phyloP scores from a whole-genome alignment of 2,113 vertebrate genomes.

The Lontra canadensis region DNA sequence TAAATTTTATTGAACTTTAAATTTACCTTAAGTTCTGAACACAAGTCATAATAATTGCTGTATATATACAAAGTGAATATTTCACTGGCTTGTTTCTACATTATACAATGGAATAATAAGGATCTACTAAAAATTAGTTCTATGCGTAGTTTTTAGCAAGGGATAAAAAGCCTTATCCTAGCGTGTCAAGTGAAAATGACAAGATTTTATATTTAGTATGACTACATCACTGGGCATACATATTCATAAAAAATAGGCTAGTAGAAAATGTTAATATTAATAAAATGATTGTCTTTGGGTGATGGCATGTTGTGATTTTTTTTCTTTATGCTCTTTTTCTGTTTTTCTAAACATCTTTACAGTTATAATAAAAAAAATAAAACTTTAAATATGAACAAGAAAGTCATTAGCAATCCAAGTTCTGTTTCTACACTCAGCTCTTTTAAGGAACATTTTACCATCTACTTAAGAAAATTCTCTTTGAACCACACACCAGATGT shows the following conservation, averaged over 20 bases:
- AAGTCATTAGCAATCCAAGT: slow-evolving; percentile 51
- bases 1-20: not conserved
- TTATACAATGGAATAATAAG: not conserved
- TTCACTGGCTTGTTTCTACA: slow-evolving; percentile 14
- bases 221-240: not conserved
- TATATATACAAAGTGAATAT: not conserved
- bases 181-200: not conserved
- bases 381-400: slow-evolving; percentile 27
- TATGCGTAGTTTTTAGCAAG: not conserved
- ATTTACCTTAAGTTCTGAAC: slow-evolving; percentile 23
- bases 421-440: slow-evolving; percentile 46
- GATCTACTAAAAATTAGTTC: not conserved
- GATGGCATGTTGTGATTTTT: not conserved
- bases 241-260: not conserved
- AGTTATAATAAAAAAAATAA: slow-evolving; percentile 35
- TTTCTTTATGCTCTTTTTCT: not conserved
- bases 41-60: not conserved
- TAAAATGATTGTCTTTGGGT: slow-evolving; percentile 17
- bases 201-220: not conserved
- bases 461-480: slow-evolving; percentile 68
- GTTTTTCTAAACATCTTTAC: slow-evolving; percentile 22
- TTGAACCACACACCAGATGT: slow-evolving; percentile 65
- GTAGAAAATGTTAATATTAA: not conserved
- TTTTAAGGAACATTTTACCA: slow-evolving; percentile 63
- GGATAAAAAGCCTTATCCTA: not conserved